Base-by-base conservation (phyloP, 2,113 vertebrate species). In the Mandrillus leucophaeus region DNA sequence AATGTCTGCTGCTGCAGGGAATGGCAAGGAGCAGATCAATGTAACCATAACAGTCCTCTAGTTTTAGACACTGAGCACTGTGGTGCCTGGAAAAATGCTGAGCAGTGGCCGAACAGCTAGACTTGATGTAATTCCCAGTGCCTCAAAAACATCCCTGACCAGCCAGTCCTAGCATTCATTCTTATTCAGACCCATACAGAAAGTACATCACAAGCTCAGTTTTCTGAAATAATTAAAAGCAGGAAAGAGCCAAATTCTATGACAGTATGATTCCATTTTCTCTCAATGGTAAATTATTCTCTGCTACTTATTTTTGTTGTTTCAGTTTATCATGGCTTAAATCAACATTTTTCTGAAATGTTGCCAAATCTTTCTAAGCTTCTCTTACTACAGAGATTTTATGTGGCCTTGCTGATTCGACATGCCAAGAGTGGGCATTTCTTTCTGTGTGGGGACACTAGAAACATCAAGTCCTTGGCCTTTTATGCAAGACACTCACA, bases 211-310 rank as follows among this genome's bases (percentile, higher is more conserved):
- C 3, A 30, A n/a, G 66, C 5, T 55, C 48, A 14, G 78, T 6
- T 90, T 93, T 90, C 59, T 88, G 22, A 94, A 97, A 52, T 50
- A 78, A 84, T 14, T 76, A 81, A 93, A 43, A 12, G 30, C 23
- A 18, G 6, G 30, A 59, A 95, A 90, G 18, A 76, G 25, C 5
- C 38, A 59, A 23, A 80, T 18, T 68, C 52, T 52, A 17, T 32
- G 22, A n/a, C 5, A 85, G 17, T 27, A 45, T 72, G 27, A 94
- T 70, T 61, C 32, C 4, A 35, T 66, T 92, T 72, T 94, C 91
- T 45, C 20, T 96, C 73, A 88, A 23, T 52, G 50, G 43, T 50
- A 93, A 90, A 79, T 70, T 61, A 72, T 57, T 12, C 20, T 16
- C 43, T 91, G 25, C 30, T 72, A 50, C n/a, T 52, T 88, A 30